Evolutionary conservation across 30 jellyfish, hydroid and myxozoan species (phyloP).

Genomic region (Calvadosia cruxmelitensis): DNA sequence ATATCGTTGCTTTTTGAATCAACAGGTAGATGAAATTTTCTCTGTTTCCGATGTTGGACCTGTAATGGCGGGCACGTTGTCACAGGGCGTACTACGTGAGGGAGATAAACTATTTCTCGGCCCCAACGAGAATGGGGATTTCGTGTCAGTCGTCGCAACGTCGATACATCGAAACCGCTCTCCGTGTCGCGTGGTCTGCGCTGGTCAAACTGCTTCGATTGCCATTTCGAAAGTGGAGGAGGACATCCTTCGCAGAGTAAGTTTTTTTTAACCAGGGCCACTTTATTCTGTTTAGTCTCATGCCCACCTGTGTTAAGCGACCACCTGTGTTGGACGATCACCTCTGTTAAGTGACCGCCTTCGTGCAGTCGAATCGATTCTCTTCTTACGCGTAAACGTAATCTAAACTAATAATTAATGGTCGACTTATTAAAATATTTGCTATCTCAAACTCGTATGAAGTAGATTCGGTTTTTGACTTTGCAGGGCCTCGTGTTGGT

Average conservation of each 20-base stretch:
- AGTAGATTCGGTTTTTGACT: too few relatives aligned
- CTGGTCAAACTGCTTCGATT: conserved; percentile 95
- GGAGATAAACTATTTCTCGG: conserved; percentile 78
- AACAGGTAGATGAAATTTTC: conserved; percentile 83
- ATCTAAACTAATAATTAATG: too few relatives aligned
- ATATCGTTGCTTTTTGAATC: too few relatives aligned
- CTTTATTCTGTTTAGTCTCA: too few relatives aligned
- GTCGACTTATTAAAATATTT: too few relatives aligned
- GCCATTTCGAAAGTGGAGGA: conserved; percentile 61
- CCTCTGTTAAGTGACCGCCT: too few relatives aligned
- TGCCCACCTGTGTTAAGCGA: too few relatives aligned
- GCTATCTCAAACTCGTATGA: too few relatives aligned
- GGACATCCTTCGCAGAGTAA: conserved; percentile 44
- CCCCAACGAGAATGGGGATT: conserved; percentile 74
- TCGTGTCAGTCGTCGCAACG: conserved; percentile 44
- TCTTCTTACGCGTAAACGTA: too few relatives aligned
- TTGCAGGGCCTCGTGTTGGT: conserved; percentile 78
- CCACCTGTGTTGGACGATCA: too few relatives aligned
- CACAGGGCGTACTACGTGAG: conserved; percentile 70
- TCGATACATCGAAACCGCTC: conserved; percentile 92
- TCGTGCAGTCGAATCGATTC: too few relatives aligned
- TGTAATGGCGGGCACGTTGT: conserved; percentile 84
- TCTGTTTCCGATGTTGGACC: conserved; percentile 72
- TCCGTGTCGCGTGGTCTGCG: conserved; percentile 82
- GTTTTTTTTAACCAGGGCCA: too few relatives aligned